phyloP scores from a whole-genome alignment of 2,888 invertebrate genomes.

The Matsumyia berberina region DNA sequence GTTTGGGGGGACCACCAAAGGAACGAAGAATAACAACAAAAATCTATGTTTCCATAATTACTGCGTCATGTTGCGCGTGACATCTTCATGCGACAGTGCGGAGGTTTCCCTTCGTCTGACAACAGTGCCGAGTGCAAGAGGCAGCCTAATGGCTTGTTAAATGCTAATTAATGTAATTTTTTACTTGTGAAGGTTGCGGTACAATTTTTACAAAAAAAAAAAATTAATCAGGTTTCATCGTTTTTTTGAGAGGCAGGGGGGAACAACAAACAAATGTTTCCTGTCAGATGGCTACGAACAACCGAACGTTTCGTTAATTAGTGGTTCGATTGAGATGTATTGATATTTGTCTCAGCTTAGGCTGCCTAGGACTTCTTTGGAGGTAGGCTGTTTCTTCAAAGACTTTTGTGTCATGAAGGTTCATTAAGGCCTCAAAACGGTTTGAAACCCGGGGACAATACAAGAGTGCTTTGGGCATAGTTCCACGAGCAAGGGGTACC shows the following conservation, averaged over 20 bases:
- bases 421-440: no score
- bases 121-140: slow-evolving; percentile 1
- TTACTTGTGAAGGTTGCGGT: slow-evolving; percentile 40
- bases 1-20: slow-evolving; percentile 28
- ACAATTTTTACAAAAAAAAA: slow-evolving; percentile 6
- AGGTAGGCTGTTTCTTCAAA: no score
- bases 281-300: slow-evolving; percentile 9
- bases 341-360: slow-evolving; percentile 9
- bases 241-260: slow-evolving; percentile 1
- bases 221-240: slow-evolving; percentile 43
- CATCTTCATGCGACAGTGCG: slow-evolving; percentile 51
- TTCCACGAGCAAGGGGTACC: no score
- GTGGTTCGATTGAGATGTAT: slow-evolving; percentile 44
- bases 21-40: not conserved
- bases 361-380: no score
- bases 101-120: slow-evolving; percentile 9
- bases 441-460: no score
- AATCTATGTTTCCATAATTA: slow-evolving; percentile 55
- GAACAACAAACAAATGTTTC: slow-evolving; percentile 14
- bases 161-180: slow-evolving; percentile 63
- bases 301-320: slow-evolving; percentile 44
- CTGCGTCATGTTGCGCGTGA: slow-evolving; percentile 64
- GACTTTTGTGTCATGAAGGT: no score
- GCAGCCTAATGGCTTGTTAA: slow-evolving; percentile 66
- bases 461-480: no score